A percentile compares a stretch with the other conserved stretches of the same genome.
phyloP scores from a whole-genome alignment of 2,797 vertebrate genomes.

The Gorsachius magnificus region DNA sequence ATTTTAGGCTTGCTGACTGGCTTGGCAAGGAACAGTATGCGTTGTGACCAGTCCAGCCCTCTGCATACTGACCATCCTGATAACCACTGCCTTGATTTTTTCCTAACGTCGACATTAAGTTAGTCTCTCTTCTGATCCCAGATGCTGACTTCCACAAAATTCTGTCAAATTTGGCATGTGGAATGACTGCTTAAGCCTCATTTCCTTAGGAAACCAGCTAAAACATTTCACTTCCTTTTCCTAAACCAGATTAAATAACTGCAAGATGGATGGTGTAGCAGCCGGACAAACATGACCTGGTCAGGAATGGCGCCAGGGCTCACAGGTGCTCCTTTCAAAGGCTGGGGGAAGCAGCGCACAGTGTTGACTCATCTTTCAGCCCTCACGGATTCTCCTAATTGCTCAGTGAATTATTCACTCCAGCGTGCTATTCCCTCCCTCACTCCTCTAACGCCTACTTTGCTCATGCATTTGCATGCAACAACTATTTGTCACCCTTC shows the following conservation, averaged over 20 bases:
- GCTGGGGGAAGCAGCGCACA: neutral
- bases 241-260: constrained; percentile 39
- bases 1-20: neutral
- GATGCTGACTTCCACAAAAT: constrained; percentile 16
- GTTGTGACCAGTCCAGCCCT: neutral
- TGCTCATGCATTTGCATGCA: neutral
- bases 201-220: constrained; percentile 63
- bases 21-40: fast-evolving
- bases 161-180: constrained; percentile 7
- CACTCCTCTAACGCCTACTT: neutral
- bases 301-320: constrained; percentile 8
- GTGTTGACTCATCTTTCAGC: constrained; percentile 35
- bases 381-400: neutral
- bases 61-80: neutral
- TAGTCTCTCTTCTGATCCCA: neutral
- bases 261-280: constrained; percentile 4
- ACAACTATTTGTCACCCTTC: neutral
- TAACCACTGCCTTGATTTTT: neutral
- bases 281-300: constrained; percentile 61
- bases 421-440: neutral
- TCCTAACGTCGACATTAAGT: neutral
- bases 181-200: constrained; percentile 47
- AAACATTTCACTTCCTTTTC: constrained; percentile 49
- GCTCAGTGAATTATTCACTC: constrained; percentile 32
- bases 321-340: constrained; percentile 34